These are phyloP conservation scores for Drosophila pseudoobscura DNA, from an alignment of 1,140 invertebrate genomes.

Conservation along the genomic window DNA sequence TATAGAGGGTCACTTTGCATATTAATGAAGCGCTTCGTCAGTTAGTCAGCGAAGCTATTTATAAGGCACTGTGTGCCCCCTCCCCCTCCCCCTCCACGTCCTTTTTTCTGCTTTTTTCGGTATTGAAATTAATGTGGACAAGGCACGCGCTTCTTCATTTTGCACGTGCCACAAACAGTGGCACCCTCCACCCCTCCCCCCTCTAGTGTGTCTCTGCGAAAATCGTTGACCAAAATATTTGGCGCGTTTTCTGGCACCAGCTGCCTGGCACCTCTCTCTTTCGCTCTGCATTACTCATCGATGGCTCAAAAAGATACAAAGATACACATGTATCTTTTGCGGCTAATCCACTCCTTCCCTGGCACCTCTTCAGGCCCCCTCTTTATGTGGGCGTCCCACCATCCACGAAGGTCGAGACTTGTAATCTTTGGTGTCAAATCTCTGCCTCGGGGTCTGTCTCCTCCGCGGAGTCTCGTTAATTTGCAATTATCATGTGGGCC, in stretches of 20 bases:
- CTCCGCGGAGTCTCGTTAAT: conserved; percentile 51
- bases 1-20: conserved; percentile 64
- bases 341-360: conserved; percentile 26
- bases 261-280: conserved; percentile 18
- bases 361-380: not conserved
- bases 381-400: conserved; percentile 38
- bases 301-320: conserved; percentile 12
- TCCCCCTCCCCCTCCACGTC: not conserved
- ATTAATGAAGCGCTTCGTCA: conserved; percentile 69
- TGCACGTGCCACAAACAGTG: conserved; percentile 49
- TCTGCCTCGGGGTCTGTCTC: conserved; percentile 42
- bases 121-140: conserved; percentile 53
- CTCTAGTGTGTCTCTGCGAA: conserved; percentile 3
- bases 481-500: conserved; percentile 60
- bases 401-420: conserved; percentile 38
- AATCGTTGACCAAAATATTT: conserved; percentile 52
- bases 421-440: conserved; percentile 58
- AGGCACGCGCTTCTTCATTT: conserved; percentile 53
- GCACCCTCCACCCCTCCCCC: conserved; percentile 4
- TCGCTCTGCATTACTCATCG: not conserved
- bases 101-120: not conserved
- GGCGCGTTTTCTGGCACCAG: conserved; percentile 41
- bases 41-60: conserved; percentile 57
- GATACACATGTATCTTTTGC: conserved; percentile 23
- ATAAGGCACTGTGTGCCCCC: conserved; percentile 29